Evolutionary conservation across 2,797 vertebrate species (phyloP).

Genomic region (Hemibagrus guttatus): DNA sequence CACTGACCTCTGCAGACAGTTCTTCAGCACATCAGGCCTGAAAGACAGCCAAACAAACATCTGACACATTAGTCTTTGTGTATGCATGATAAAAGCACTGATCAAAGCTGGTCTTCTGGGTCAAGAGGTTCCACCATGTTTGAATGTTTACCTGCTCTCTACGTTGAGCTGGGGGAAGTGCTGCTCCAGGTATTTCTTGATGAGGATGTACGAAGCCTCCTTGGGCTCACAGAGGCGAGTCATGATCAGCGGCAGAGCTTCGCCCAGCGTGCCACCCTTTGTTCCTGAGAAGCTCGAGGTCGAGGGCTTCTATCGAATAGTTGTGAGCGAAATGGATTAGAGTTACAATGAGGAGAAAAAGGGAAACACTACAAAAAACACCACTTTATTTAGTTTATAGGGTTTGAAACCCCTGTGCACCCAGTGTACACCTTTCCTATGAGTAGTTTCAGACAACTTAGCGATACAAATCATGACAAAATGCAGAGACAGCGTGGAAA

Average conservation of each 20-base stretch:
- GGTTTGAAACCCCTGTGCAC: background rate
- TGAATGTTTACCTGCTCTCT: constrained; percentile 76
- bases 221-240: constrained; percentile 97
- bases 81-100: background rate
- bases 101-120: rapidly evolving
- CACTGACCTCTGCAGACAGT: constrained; percentile 89
- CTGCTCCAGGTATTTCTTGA: constrained; percentile 95
- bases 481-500: background rate
- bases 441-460: background rate
- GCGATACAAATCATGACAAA: background rate
- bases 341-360: background rate
- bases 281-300: constrained; percentile 56
- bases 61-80: background rate
- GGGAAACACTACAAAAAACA: background rate
- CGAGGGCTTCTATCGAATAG: constrained; percentile 64
- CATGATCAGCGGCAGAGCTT: constrained; percentile 92
- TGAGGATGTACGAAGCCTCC: constrained; percentile 95
- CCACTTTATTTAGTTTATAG: background rate
- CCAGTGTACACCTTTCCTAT: background rate
- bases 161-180: constrained; percentile 93
- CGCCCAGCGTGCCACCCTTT: constrained; percentile 85
- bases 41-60: constrained; percentile 26
- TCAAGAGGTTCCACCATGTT: background rate
- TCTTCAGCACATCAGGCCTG: constrained; percentile 92
- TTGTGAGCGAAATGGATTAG: background rate